These are phyloP conservation scores for Ecdyonurus torrentis DNA, from an alignment of 2,888 invertebrate species.

Conservation along the genomic window DNA sequence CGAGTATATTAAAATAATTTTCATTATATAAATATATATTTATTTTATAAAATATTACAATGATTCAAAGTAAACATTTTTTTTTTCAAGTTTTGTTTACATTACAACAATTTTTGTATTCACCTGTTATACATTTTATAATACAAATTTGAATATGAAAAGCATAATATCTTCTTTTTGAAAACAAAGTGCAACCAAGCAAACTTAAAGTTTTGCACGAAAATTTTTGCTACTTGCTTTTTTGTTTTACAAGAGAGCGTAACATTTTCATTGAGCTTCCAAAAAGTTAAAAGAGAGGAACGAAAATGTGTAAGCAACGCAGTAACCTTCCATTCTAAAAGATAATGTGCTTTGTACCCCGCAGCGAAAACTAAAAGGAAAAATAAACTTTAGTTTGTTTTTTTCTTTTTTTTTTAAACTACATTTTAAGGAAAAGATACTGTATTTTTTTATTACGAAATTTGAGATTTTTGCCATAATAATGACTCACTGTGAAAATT, in stretches of 20 bases:
- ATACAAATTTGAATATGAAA: too few species aligned
- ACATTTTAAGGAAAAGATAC: neutral
- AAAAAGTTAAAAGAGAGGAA: neutral
- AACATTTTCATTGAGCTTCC: neutral
- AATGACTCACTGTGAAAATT: too few species aligned
- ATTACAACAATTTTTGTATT: too few species aligned
- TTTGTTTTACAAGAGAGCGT: neutral
- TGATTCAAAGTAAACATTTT: too few species aligned
- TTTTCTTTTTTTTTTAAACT: too few species aligned
- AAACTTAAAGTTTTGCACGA: neutral
- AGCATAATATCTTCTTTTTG: too few species aligned
- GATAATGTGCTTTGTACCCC: neutral
- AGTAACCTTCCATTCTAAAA: neutral
- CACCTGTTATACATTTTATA: too few species aligned
- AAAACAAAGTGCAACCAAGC: neutral
- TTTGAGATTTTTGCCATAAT: neutral
- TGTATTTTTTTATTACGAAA: neutral
- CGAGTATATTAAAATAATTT: too few species aligned
- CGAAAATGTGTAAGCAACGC: neutral
- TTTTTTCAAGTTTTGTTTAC: too few species aligned
- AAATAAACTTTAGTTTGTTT: neutral
- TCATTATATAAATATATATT: too few species aligned
- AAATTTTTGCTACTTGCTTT: neutral
- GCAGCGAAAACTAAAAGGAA: neutral
- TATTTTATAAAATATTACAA: too few species aligned